phyloP scores from a whole-genome alignment of 2,797 vertebrate genomes.

The Pseudopleuronectes americanus region DNA sequence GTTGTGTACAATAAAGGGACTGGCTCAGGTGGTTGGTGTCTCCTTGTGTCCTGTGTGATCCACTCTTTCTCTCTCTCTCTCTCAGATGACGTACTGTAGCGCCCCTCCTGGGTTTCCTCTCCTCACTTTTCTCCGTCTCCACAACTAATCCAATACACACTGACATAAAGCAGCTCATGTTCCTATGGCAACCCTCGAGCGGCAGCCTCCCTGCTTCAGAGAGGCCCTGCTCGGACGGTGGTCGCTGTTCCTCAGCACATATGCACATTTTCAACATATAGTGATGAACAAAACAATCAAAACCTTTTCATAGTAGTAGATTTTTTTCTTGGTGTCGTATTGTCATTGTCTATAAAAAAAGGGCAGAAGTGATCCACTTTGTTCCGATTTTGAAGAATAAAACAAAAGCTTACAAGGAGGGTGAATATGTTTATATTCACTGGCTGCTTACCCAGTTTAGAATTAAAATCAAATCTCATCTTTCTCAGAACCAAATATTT shows the following conservation, averaged over 20 bases:
- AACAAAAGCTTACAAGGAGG: no score
- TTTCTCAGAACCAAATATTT: no score
- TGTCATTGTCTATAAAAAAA: background rate
- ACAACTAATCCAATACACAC: conserved; percentile 21
- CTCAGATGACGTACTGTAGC: conserved; percentile 17
- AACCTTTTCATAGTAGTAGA: background rate
- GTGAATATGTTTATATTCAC: no score
- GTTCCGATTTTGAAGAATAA: no score
- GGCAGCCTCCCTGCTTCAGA: background rate
- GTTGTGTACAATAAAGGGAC: conserved; percentile 85
- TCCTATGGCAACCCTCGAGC: conserved; percentile 42
- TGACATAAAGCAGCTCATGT: conserved; percentile 14
- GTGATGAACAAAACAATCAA: background rate
- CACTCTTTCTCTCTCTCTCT: conserved; percentile 27
- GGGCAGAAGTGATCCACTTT: no score
- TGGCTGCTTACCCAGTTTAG: no score
- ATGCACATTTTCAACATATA: background rate
- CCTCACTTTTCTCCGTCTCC: conserved; percentile 11
- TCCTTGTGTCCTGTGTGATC: conserved; percentile 77
- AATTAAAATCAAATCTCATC: no score
- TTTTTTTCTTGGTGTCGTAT: background rate
- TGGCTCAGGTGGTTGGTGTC: conserved; percentile 85
- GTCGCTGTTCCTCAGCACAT: background rate
- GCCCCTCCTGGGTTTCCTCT: conserved; percentile 20
- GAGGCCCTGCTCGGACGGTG: background rate